Base-by-base conservation (phyloP, 2,888 invertebrate species). In the Malthinus flaveolus region DNA sequence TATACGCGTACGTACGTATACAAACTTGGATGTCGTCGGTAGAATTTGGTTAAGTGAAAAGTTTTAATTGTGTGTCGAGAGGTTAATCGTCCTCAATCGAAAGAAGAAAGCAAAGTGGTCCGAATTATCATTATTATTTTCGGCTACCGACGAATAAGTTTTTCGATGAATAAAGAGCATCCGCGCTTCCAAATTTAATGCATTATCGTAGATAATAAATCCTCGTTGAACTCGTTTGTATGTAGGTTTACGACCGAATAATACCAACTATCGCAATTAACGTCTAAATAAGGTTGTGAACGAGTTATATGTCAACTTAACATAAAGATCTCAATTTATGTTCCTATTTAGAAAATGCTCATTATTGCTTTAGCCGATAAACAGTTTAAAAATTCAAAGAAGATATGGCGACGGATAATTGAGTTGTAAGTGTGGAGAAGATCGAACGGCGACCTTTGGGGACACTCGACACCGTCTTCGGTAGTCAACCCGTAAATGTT, bases 161-260 rank as follows among this genome's bases (percentile, higher is more conserved):
- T 31, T 37, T 37, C 36, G 49, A 10, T 11, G 7, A 31, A 12
- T 7, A 34, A 36, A 42, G 32, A 44, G 34, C 34, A 23, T 13
- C 32, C 12, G 52, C 31, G 36, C 33, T 49, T 53, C 51, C 42
- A 31, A 49, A 31, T 53, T 49, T 32, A 35, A 34, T 15, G 4
- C 42, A 52, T 50, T 54, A 47, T 59, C 45, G 42, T 46, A 54
- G 59, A 54, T 49, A 59, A 54, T 53, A 50, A 59, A 44, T 48
- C 48, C 35, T 45, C 39, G 49, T 45, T 54, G 52, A 53, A 60
- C 60, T 56, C 53, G 60, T 56, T 56, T 56, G 36, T 49, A 60
- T 60, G 60, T 60, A 60, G 60, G 60, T 60, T 60, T 60, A 60
- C 49, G 60, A 53, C 60, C 60, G 60, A 52, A 60, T 56, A 59